Evolutionary conservation across 2,797 vertebrate species (phyloP).

Genomic region (Rhabdophis nuchalis): DNA sequence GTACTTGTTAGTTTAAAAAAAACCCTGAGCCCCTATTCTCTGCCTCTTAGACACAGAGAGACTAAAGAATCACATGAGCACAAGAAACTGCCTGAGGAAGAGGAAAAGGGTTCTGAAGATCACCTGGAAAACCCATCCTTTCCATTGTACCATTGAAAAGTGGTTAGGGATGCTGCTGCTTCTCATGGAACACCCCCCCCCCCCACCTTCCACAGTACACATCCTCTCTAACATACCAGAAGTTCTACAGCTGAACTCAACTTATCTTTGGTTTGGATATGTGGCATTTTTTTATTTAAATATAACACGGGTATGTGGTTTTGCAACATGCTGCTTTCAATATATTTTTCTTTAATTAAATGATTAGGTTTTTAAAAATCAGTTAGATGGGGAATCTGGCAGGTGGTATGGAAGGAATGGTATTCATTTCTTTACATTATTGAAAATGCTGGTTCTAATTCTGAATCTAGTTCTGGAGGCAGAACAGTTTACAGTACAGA

Average conservation of each 20-base stretch:
- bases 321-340: neutral
- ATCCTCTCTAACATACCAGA: neutral
- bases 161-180: neutral
- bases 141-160: neutral
- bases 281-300: neutral
- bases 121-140: neutral
- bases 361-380: neutral
- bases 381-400: neutral
- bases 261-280: neutral
- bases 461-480: neutral
- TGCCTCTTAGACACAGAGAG: neutral
- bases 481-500: neutral
- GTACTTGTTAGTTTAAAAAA: neutral
- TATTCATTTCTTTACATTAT: neutral
- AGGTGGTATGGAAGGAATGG: neutral
- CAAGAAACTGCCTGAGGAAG: neutral
- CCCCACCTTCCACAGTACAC: neutral
- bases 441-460: neutral
- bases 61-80: neutral
- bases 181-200: neutral
- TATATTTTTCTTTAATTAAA: neutral
- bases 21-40: neutral
- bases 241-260: neutral
- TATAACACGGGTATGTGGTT: neutral
- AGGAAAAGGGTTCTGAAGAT: neutral